phyloP scores from a whole-genome alignment of 2,113 vertebrate species.

The Kobus ellipsiprymnus region DNA sequence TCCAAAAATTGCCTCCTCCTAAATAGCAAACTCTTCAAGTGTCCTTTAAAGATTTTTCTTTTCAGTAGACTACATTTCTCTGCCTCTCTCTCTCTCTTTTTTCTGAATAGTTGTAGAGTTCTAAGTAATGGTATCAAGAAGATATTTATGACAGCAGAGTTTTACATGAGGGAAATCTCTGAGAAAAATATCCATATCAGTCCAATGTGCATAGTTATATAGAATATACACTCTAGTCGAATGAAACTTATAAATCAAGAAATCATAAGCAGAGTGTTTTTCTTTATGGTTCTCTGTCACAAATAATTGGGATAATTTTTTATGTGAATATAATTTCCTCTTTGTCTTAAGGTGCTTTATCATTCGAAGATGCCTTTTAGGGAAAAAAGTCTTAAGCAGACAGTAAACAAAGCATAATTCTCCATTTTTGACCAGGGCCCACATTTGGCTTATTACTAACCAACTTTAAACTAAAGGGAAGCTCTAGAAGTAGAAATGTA shows the following conservation, averaged over 20 bases:
- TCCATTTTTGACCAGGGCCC: neutral
- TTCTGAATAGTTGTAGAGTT: neutral
- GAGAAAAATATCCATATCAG: neutral
- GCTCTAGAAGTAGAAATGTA: neutral
- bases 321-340: neutral
- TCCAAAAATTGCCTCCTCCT: neutral
- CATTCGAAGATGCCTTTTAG: slow-evolving; percentile 11
- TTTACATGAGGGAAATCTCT: neutral
- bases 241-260: slow-evolving; percentile 15
- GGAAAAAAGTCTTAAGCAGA: neutral
- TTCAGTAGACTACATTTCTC: neutral
- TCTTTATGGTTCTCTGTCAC: slow-evolving; percentile 27
- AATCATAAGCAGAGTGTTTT: neutral
- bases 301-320: slow-evolving; percentile 41
- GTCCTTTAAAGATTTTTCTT: neutral
- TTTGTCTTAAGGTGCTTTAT: neutral
- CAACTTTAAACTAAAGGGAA: neutral
- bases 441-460: neutral
- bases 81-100: neutral
- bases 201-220: neutral
- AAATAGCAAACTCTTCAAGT: neutral
- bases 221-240: neutral
- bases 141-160: slow-evolving; percentile 15
- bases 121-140: neutral
- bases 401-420: neutral